Evolutionary conservation across 2,113 vertebrate species (phyloP), one percentile per base, ranked within the genome.

Genomic region (Lampris incognitus): DNA sequence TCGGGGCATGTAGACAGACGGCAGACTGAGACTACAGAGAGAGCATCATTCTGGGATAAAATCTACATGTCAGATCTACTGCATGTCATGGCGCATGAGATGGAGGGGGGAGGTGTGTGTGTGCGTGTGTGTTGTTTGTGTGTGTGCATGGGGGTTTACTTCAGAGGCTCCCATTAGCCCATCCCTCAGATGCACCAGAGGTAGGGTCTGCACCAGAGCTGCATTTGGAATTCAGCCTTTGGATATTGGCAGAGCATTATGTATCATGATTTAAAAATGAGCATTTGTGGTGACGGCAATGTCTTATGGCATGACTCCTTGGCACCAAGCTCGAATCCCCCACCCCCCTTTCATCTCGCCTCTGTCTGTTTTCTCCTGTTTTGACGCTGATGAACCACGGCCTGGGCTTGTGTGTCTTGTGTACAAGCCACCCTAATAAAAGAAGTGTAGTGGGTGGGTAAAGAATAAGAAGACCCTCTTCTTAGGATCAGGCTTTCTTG

Each of bases 231-330:
- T 90, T 87, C 72, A 73, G 77, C 83, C 85, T 76, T 72, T 72
- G 55, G 66, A 69, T 84, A 76, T 85, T 92, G 91, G 89, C 91
- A 89, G 66, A 67, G 71, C 44, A 63, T 58, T 72, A 24, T 24
- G 24, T 24, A 85, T 92, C 83, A 87, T 91, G 87, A 88, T 91
- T 91, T 88, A 91, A 76, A 76, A 91, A 88, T 83, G 87, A 90
- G 76, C 81, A 78, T 89, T 77, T 82, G 89, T 72, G 81, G 84
- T 82, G 81, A 66, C 50, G 76, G 76, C 80, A 83, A 81, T 41
- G 77, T 68, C 63, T 84, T 59, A 24, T 79, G 64, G 85, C 85
- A 58, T 37, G 74, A 62, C 52, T 74, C 56, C 58, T 66, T 13
- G 13, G 76, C 56, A 74, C 58, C 76, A 79, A 79, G 71, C 72